These are phyloP conservation scores for Lithophane ornitopus DNA, from an alignment of 2,888 invertebrate species.

Conservation along the genomic window DNA sequence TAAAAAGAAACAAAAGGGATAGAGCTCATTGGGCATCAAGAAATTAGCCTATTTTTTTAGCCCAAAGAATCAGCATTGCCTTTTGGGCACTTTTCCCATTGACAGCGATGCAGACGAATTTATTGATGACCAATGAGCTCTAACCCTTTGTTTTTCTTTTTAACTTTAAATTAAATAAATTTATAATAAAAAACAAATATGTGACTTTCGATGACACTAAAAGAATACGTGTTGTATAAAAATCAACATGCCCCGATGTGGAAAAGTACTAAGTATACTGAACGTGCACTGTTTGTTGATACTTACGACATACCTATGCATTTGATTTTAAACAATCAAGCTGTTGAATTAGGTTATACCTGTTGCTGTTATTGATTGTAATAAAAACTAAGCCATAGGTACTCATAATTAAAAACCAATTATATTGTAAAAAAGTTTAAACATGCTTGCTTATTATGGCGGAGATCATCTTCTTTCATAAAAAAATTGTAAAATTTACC, in stretches of 20 bases:
- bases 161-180: no score
- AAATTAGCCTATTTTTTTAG: no score
- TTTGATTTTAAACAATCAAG: conserved; percentile 38
- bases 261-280: conserved; percentile 9
- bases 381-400: background rate
- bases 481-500: background rate
- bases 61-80: no score
- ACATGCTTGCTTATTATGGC: background rate
- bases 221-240: conserved; percentile 2
- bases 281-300: conserved; percentile 34
- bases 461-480: no score
- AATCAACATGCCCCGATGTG: background rate
- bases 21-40: no score
- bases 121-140: no score
- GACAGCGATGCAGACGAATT: no score
- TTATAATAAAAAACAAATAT: no score
- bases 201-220: background rate
- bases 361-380: background rate
- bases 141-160: no score
- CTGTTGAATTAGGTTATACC: conserved; percentile 3
- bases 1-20: no score
- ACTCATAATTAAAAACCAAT: background rate
- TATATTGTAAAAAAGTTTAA: no score
- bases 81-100: no score
- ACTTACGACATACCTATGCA: conserved; percentile 1